Base-by-base conservation (phyloP, 2,888 invertebrate genomes). In the Ochropacha duplaris region DNA sequence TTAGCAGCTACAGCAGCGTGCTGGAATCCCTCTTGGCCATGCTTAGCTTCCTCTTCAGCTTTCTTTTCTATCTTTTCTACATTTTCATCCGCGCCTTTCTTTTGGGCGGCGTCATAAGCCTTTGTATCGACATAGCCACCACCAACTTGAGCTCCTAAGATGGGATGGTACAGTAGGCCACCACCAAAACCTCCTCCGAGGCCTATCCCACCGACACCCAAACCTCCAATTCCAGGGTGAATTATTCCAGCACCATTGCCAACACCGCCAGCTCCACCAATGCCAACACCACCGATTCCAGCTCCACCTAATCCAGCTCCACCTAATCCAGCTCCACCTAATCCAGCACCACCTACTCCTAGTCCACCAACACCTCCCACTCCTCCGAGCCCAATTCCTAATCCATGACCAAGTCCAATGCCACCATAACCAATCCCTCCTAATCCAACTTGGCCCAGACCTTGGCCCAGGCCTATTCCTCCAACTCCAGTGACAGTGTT, bases 21-120 rank as follows among this genome's bases (percentile, higher is more conserved):
- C 60, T 90, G 90, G 71, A 84, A 94, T 26, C 94, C 94, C 81
- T 94, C 94, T 59, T 94, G 90, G 0, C 94, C 94, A 59, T 94
- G 93, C 54, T 93, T 93, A 0, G 93, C 76, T 78, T 93, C 91
- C 74, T 93, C 94, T 59, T 94, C 94, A 36, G 90, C 88, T 66
- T 93, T 93, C 50, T 94, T 94, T 64, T 92, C 90, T 2, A 93
- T 66, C 68, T 94, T 94, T 62, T 94, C 93, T 59, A 92, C 77
- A 65, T 93, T 93, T 68, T 92, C 93, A 67, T 93, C 94, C 5
- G 93, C 93, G 3, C 89, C 85, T 65, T 94, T 94, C 71, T 94
- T 94, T 63, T 94, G 93, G 14, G 90, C 94, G 6, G 92, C 92
- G 55, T 93, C 94, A 68, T 93, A 94, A 4, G 92, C 89, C 56